Evolutionary conservation across 2,797 vertebrate species (phyloP), one percentile per base, ranked within the genome.

Genomic region (Chelmon rostratus): DNA sequence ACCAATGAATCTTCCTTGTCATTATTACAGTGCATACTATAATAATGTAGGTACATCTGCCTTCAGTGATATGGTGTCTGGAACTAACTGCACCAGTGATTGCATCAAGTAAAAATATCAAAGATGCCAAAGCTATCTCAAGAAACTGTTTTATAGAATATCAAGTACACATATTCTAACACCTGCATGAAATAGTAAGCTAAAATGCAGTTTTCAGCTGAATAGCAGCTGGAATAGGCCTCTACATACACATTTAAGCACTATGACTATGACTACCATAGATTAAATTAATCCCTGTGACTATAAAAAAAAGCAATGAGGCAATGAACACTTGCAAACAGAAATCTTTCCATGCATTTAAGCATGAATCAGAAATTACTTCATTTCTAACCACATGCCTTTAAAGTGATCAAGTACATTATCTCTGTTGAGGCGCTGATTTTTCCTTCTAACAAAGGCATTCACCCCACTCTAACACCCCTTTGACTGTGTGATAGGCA

Each of bases 401-500:
- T 77, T 78, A 37, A 84, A 74, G 73, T 50, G 40, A 82, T 69
- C 65, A 61, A 72, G 53, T 33, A 64, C 40, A 82, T 83, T 82
- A 79, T 88, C 68, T 80, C 56, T 57, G 58, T 33, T 25, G 40
- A 80, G 68, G 77, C 76, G 81, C 76, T 73, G 71, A 85, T 88
- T 89, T 88, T 79, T 79, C 52, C 62, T 67, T 81, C 64, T 67
- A 76, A 90, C 88, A 83, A 86, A 90, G 82, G 78, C 75, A 74
- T 89, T 89, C 67, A 86, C 63, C 35, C 64, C 70, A 33, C 76
- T 78, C 66, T 67, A 71, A 76, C 77, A 82, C 42, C 73, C 63
- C 75, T 85, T 13, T 88, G 81, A 89, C 86, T 79, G 64, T 8
- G 69, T 84, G 70, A 89, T 85, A 79, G 87, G 79, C 86, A 92